Evolutionary conservation across 2,797 vertebrate genomes (phyloP).

Genomic region (Arvicola amphibius): DNA sequence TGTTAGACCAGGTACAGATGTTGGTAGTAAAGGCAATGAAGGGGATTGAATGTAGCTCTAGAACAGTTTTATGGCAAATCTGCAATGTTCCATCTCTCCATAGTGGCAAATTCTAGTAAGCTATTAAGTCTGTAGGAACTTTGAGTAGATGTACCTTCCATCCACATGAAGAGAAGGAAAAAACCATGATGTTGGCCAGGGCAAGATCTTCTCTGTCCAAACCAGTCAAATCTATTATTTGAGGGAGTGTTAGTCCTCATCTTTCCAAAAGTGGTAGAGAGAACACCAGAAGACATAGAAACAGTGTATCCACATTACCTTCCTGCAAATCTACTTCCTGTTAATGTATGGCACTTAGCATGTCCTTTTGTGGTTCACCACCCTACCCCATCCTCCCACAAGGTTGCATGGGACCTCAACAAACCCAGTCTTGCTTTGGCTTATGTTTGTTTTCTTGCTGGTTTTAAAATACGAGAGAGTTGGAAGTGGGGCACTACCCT

Average conservation of each 20-base stretch:
- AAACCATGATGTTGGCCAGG: background rate
- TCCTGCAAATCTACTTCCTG: background rate
- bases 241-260: background rate
- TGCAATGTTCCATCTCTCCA: background rate
- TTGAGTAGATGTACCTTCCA: background rate
- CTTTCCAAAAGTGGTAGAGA: background rate
- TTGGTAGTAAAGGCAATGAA: background rate
- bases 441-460: background rate
- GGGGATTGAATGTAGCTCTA: background rate
- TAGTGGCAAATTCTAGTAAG: background rate
- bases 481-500: background rate
- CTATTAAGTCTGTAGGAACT: background rate
- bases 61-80: background rate
- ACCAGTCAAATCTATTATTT: background rate
- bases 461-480: background rate
- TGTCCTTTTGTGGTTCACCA: background rate
- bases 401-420: accelerated
- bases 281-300: background rate
- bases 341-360: accelerated
- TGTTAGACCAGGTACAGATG: background rate
- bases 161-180: background rate
- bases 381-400: background rate
- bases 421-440: background rate
- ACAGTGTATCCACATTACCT: background rate
- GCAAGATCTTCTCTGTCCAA: background rate